Percentiles rank a stretch among this genome's conserved stretches.
phyloP scores from a whole-genome alignment of 2,888 invertebrate genomes.

The Tineola bisselliella region DNA sequence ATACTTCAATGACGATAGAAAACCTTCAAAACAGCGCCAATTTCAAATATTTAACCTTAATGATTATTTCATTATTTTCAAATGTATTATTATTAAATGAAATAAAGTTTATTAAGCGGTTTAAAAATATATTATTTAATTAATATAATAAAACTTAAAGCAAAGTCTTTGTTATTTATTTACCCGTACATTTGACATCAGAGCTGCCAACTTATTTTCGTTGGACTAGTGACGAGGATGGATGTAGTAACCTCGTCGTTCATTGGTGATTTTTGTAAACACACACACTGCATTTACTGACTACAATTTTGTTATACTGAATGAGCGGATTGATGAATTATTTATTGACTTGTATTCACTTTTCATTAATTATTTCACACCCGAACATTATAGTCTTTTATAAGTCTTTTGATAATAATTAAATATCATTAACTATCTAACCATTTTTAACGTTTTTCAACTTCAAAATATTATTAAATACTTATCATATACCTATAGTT shows the following conservation, averaged over 20 bases:
- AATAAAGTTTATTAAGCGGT: background rate
- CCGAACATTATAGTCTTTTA: too few species aligned
- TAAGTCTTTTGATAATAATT: too few species aligned
- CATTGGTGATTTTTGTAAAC: background rate
- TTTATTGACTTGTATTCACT: background rate
- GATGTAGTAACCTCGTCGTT: background rate
- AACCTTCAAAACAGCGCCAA: slow-evolving; percentile 28
- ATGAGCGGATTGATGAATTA: background rate
- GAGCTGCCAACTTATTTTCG: background rate
- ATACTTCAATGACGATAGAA: background rate
- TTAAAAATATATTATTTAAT: background rate
- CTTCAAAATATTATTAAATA: too few species aligned
- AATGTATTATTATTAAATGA: background rate
- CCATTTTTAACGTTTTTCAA: too few species aligned
- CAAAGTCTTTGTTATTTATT: background rate
- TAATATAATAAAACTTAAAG: background rate
- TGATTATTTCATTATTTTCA: background rate
- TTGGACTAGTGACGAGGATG: background rate
- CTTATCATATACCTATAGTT: too few species aligned
- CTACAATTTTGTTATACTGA: background rate
- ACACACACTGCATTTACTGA: background rate
- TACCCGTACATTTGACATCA: background rate
- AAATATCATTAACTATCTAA: too few species aligned
- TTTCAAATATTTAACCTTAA: slow-evolving; percentile 30
- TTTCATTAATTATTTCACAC: background rate